Evolutionary conservation across 1,140 invertebrate species (phyloP).

Genomic region (Drosophila trapezifrons): DNA sequence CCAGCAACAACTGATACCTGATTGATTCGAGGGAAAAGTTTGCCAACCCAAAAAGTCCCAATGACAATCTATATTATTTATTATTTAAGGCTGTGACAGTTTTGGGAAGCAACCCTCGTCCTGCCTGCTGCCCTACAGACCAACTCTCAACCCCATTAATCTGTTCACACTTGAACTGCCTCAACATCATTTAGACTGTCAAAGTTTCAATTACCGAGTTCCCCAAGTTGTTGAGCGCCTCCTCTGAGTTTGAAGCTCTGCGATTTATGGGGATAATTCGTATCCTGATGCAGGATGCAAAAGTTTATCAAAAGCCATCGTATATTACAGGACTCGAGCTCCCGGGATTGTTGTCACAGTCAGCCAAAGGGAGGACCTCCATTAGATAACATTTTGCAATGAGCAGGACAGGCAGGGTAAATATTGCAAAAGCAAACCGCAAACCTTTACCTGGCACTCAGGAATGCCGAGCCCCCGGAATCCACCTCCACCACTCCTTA

Average conservation of each 20-base stretch:
- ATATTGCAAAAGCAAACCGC: constrained; percentile 56
- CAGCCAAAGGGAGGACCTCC: background rate
- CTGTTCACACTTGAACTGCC: constrained; percentile 16
- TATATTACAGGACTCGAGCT: constrained; percentile 16
- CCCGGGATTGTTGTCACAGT: constrained; percentile 13
- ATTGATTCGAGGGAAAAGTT: constrained; percentile 31
- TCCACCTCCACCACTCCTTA: background rate
- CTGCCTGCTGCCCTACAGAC: background rate
- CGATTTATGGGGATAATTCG: constrained; percentile 56
- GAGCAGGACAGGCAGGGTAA: constrained; percentile 25
- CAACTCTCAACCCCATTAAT: constrained; percentile 29
- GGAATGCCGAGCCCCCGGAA: background rate
- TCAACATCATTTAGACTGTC: constrained; percentile 63
- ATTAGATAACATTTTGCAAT: constrained; percentile 13
- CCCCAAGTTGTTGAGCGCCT: constrained; percentile 47
- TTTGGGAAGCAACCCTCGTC: constrained; percentile 2
- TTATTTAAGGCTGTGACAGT: constrained; percentile 29
- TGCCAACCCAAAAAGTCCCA: background rate
- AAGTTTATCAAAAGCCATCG: constrained; percentile 16
- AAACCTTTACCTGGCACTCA: constrained; percentile 12
- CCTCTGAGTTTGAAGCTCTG: constrained; percentile 22
- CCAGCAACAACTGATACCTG: background rate
- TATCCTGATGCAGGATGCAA: constrained; percentile 19
- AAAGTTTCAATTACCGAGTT: constrained; percentile 72
- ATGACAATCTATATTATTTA: constrained; percentile 37